Conservation (phyloP, 2,113 vertebrate genomes). For the Phylloscopus trochiloides region DNA sequence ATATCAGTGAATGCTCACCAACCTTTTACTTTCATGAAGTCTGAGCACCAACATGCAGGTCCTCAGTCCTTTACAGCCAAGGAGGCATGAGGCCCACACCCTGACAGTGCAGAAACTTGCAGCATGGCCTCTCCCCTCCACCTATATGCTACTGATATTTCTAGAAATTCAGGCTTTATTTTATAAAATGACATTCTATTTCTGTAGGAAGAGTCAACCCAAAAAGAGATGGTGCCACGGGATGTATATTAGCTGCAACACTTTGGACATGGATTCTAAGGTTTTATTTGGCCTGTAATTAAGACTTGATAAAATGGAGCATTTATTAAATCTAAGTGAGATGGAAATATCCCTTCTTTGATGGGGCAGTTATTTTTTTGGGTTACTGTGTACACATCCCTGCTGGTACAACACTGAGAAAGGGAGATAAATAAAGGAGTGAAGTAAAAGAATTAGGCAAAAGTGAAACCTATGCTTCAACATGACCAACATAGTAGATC, state of each 20-base stretch:
- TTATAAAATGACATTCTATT: background rate
- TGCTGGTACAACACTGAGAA: background rate
- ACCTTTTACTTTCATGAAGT: background rate
- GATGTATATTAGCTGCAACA: background rate
- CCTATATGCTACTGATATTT: background rate
- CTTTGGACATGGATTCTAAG: background rate
- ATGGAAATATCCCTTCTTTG: background rate
- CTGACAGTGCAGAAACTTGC: background rate
- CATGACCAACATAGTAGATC: background rate
- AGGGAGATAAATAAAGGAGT: background rate
- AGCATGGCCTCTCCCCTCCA: rapidly evolving
- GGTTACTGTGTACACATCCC: background rate
- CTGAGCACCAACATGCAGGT: background rate
- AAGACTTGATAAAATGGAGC: background rate
- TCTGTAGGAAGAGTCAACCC: background rate
- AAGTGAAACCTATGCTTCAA: background rate
- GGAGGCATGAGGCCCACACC: background rate
- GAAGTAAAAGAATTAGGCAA: background rate
- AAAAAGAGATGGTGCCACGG: background rate
- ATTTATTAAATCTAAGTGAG: background rate
- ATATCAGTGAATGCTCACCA: background rate
- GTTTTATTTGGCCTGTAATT: background rate
- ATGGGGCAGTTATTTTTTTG: background rate
- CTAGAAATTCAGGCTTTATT: background rate
- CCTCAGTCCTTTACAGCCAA: background rate